A percentile compares a stretch with the other conserved stretches of the same genome.
Evolutionary conservation across 2,888 invertebrate genomes (phyloP).

Genomic region (Thecocarcelia acutangulata): DNA sequence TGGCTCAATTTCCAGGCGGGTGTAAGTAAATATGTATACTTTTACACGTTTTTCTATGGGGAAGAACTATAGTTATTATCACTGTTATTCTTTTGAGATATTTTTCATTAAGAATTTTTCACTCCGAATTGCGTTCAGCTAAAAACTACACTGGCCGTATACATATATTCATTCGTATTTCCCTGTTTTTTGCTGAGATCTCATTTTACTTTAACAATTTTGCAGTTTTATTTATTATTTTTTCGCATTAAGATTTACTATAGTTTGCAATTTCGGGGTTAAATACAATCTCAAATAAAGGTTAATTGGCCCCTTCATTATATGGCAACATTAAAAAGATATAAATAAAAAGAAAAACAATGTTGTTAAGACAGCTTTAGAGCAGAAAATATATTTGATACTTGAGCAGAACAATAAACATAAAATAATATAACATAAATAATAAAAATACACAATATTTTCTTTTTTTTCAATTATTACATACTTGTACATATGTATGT

Average conservation of each 20-base stretch:
- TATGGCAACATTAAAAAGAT: slow-evolving; percentile 22
- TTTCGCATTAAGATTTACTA: slow-evolving; percentile 40
- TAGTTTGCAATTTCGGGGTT: slow-evolving; percentile 51
- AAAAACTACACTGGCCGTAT: background rate
- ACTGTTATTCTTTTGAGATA: slow-evolving; percentile 4
- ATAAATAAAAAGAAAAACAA: slow-evolving; percentile 8
- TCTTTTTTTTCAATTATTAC: slow-evolving; percentile 13
- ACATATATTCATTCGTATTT: background rate
- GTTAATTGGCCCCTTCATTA: slow-evolving; percentile 64
- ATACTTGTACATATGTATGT: background rate
- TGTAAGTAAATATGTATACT: too few species aligned
- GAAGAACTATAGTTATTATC: too few species aligned
- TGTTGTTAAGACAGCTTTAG: background rate
- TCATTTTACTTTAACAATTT: slow-evolving; percentile 28
- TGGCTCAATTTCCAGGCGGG: too few species aligned
- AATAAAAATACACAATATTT: too few species aligned
- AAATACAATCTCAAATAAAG: slow-evolving; percentile 63
- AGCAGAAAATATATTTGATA: background rate
- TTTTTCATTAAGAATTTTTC: slow-evolving; percentile 23
- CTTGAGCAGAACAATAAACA: background rate
- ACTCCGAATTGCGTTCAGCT: background rate
- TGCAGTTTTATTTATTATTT: slow-evolving; percentile 27
- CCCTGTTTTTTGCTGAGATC: background rate
- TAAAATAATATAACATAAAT: slow-evolving; percentile 14
- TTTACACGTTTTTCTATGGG: too few species aligned